Evolutionary conservation across 2,888 invertebrate genomes (phyloP).

Genomic region (Limenitis camilla): DNA sequence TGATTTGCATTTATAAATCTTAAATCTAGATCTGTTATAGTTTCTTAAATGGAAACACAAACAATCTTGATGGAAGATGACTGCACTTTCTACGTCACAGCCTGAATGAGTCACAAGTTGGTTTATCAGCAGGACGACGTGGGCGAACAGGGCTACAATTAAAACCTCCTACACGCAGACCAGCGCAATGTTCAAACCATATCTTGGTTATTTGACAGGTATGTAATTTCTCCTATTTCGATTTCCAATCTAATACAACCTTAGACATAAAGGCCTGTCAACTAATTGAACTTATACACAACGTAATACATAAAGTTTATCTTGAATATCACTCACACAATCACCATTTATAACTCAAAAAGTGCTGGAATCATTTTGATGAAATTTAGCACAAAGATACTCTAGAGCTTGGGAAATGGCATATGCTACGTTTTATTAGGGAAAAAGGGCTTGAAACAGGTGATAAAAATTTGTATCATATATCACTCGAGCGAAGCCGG

Average conservation of each 20-base stretch:
- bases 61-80: constrained; percentile 15
- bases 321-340: no score
- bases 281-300: background rate
- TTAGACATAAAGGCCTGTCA: constrained; percentile 1
- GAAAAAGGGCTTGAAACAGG: no score
- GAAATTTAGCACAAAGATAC: no score
- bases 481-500: no score
- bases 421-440: no score
- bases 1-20: background rate
- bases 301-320: no score
- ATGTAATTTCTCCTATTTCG: constrained; percentile 10
- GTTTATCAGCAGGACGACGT: constrained; percentile 26
- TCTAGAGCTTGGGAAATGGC: no score
- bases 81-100: constrained; percentile 26
- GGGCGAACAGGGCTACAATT: constrained; percentile 31
- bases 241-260: background rate
- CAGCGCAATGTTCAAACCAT: constrained; percentile 18
- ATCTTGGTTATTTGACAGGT: constrained; percentile 22
- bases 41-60: constrained; percentile 4
- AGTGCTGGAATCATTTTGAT: no score
- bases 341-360: no score
- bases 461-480: no score
- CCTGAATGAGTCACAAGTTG: constrained; percentile 27
- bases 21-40: constrained; percentile 1
- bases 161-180: constrained; percentile 26